Evolutionary conservation across 2,888 invertebrate species (phyloP), one percentile per base, ranked within the genome.

Genomic region (Drosophila anomalata): DNA sequence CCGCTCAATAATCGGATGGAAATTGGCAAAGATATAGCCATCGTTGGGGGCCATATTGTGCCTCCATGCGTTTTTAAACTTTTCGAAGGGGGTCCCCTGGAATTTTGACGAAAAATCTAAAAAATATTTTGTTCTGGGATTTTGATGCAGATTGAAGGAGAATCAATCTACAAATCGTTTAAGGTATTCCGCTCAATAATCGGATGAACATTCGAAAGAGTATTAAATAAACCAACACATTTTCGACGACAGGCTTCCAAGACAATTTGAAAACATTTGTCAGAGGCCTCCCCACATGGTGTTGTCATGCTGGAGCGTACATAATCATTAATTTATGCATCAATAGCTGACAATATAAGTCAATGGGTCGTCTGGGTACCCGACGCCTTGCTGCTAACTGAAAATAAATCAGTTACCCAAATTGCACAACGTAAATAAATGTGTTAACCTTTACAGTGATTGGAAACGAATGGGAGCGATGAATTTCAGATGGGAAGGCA

Each of bases 251-350:
- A 22, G 42, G 17, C 50, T 52, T 41, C 51, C 52, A 29, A 44
- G 76, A 53, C 75, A 78, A 79, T 79, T 81, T 76, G 67, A 50
- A 76, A 67, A 62, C 73, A 85, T 85, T 81, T 79, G 77, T 87
- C 79, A 76, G 20, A 41, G 20, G 63, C 68, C 65, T 46, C 65
- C 63, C 48, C 62, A 52, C 24, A 31, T 26, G 48, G 36, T 20
- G 12, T 68, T 20, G 33, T 17, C 52, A 42, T 39, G 47, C 4
- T 44, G 33, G 17, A 42, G 72, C 61, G 44, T 52, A 72, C 53
- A 85, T 78, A 85, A 80, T 83, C 86, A 83, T 84, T 84, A 78
- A 84, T 84, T 84, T 86, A 84, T 84, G 83, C 83, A 83, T 80
- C 83, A 84, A 85, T 82, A 85, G 75, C 86, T 83, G 83, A 86